phyloP scores from a whole-genome alignment of 2,797 vertebrate genomes.

The Lerista edwardsae region DNA sequence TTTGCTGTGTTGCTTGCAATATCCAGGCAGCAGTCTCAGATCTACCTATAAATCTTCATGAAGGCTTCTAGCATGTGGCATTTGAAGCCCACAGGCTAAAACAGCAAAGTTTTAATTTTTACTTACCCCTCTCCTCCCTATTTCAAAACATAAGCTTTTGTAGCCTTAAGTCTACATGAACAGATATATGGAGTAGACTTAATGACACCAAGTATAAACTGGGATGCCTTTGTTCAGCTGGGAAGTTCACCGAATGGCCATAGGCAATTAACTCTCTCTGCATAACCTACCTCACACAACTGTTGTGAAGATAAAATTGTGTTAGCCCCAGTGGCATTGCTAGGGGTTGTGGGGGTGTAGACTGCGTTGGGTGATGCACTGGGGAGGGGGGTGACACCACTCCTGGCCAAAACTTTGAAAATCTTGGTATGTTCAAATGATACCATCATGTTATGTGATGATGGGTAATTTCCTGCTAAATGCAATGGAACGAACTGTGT shows the following conservation, averaged over 20 bases:
- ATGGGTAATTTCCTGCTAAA: too few relatives aligned
- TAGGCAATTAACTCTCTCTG: not conserved
- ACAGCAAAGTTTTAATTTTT: slow-evolving; percentile 33
- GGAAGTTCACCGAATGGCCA: not conserved
- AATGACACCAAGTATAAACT: not conserved
- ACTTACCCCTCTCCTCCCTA: slow-evolving; percentile 19
- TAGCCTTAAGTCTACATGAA: too few relatives aligned
- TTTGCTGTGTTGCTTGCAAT: not conserved
- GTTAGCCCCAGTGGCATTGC: not conserved
- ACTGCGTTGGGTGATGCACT: too few relatives aligned
- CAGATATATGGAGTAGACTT: not conserved
- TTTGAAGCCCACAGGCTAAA: slow-evolving; percentile 30
- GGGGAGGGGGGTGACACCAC: too few relatives aligned
- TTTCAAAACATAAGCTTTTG: slow-evolving; percentile 14
- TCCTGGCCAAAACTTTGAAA: too few relatives aligned
- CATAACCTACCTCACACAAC: not conserved
- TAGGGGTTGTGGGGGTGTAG: too few relatives aligned
- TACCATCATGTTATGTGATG: too few relatives aligned
- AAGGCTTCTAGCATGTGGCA: not conserved
- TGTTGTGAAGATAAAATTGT: not conserved
- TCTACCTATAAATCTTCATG: slow-evolving; percentile 28
- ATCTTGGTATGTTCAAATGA: too few relatives aligned
- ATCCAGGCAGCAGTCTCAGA: not conserved
- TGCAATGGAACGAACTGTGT: too few relatives aligned
- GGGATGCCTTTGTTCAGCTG: not conserved